Evolutionary conservation across 2,888 invertebrate genomes (phyloP).

Genomic region (Coelopa pilipes): DNA sequence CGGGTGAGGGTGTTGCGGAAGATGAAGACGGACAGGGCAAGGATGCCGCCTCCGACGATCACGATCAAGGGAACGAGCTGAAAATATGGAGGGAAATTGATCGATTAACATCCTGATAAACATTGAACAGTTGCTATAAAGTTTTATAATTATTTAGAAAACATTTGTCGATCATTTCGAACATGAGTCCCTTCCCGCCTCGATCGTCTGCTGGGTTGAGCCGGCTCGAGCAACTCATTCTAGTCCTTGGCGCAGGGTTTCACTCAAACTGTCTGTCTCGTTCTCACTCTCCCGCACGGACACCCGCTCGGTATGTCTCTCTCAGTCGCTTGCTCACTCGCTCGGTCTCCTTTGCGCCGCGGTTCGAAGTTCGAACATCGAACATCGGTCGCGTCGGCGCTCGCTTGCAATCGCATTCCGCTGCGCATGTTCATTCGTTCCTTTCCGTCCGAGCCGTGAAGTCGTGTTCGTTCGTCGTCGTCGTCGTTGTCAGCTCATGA

Average conservation of each 20-base stretch:
- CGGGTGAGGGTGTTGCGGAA: slow-evolving; percentile 46
- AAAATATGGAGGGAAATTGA: slow-evolving; percentile 12
- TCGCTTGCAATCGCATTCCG: slow-evolving; percentile 35
- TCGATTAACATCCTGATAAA: too few relatives aligned
- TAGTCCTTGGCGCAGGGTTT: neutral
- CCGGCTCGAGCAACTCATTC: neutral
- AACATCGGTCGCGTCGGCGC: neutral
- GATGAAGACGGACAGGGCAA: slow-evolving; percentile 33
- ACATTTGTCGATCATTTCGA: too few relatives aligned
- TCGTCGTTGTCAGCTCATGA: slow-evolving; percentile 19
- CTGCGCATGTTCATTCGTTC: slow-evolving; percentile 52
- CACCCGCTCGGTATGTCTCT: neutral
- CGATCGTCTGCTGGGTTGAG: slow-evolving; percentile 1
- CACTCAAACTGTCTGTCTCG: neutral
- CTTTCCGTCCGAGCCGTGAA: slow-evolving; percentile 19
- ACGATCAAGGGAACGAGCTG: slow-evolving; percentile 52
- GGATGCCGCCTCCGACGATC: slow-evolving; percentile 37
- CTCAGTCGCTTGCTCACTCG: neutral
- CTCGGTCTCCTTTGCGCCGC: slow-evolving; percentile 2
- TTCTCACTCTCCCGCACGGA: neutral
- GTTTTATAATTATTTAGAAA: too few relatives aligned
- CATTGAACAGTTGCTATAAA: too few relatives aligned
- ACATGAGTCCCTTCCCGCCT: too few relatives aligned
- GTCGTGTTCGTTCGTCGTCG: too few relatives aligned
- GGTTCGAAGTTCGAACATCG: neutral